A percentile compares a stretch with the other conserved stretches of the same genome.
Conservation (phyloP, 2,888 invertebrate genomes). For the Celastrina argiolus region DNA sequence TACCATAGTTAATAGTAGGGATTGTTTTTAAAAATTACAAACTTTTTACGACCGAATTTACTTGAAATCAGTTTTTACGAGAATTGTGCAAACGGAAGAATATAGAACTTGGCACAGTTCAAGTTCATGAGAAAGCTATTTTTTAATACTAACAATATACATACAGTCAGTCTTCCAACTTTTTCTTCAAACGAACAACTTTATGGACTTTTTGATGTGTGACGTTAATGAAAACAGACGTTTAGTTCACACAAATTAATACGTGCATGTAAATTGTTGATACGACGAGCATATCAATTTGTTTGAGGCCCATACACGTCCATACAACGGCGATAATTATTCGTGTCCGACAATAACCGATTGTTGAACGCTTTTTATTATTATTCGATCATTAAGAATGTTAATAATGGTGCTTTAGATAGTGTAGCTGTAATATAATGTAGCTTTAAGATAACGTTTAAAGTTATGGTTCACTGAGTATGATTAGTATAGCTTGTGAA, state of each 20-base stretch:
- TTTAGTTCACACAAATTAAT: conserved; percentile 26
- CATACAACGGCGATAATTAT: conserved; percentile 23
- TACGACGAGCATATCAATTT: conserved; percentile 30
- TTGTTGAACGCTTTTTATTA: conserved; percentile 16
- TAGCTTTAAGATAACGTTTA: background rate
- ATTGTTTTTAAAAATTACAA: no score
- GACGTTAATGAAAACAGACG: background rate
- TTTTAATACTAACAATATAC: no score
- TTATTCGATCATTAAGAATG: conserved; percentile 18
- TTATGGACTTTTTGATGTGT: background rate
- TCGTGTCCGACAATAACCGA: conserved; percentile 22
- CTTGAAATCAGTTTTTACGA: no score
- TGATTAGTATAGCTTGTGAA: background rate
- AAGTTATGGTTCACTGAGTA: background rate
- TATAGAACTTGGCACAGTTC: no score
- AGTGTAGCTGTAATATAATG: background rate
- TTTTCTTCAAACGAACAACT: background rate
- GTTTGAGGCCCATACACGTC: conserved; percentile 22
- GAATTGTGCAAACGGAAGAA: no score
- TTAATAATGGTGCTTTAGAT: conserved; percentile 8
- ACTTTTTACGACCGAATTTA: no score
- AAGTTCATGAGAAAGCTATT: no score
- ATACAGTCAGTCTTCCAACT: background rate
- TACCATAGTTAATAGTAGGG: no score
- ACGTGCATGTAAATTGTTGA: conserved; percentile 30